Evolutionary conservation across 2,113 vertebrate species (phyloP).

Genomic region (Tringa solitaria): DNA sequence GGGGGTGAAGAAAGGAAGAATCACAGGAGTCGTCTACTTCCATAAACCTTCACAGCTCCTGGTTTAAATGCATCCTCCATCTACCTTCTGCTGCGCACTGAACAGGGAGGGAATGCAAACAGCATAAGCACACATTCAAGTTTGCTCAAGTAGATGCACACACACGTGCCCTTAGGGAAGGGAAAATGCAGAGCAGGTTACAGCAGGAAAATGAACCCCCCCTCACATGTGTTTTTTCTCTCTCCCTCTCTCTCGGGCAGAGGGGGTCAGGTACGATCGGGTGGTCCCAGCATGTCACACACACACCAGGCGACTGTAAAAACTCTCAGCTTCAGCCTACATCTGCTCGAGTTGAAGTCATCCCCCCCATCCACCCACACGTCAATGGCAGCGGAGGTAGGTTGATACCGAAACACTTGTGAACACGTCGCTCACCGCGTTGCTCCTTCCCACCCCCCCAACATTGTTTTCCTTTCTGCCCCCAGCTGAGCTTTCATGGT

Average conservation of each 20-base stretch:
- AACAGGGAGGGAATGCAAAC: rapidly evolving
- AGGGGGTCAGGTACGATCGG: not conserved
- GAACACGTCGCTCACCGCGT: not conserved
- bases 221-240: not conserved
- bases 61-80: not conserved
- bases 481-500: not conserved
- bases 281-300: slow-evolving; percentile 5
- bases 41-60: not conserved
- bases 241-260: rapidly evolving
- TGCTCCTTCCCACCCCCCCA: not conserved
- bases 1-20: not conserved
- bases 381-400: not conserved
- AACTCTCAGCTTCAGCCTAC: not conserved
- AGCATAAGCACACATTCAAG: rapidly evolving
- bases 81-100: not conserved
- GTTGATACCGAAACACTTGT: not conserved
- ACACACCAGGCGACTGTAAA: slow-evolving; percentile 5
- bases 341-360: not conserved
- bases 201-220: not conserved
- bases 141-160: not conserved
- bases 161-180: not conserved
- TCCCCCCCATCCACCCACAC: not conserved
- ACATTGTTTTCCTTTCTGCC: not conserved
- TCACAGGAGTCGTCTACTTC: not conserved
- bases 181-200: not conserved